Base-by-base conservation (phyloP, 2,113 vertebrate genomes). In the Anseranas semipalmata region DNA sequence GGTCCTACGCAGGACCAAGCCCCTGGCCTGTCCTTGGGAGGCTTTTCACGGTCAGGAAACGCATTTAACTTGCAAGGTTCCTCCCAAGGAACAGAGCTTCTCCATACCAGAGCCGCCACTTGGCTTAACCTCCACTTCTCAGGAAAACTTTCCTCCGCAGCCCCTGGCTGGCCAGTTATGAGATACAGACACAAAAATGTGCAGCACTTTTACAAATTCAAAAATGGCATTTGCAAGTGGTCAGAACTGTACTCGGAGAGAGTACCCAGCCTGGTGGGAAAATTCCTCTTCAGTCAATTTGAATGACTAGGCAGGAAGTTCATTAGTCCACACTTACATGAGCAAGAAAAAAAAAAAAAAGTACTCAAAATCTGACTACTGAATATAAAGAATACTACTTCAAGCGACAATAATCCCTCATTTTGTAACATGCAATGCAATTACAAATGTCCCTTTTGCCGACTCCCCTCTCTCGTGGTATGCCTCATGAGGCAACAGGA, bases 311-410 rank as follows among this genome's bases (percentile, higher is more conserved):
- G 79, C 80, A 88, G 85, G 90, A 96, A 72, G 96, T 82, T 96
- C 95, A 96, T 87, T 89, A 94, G 78, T 77, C 90, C 95, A 97
- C 88, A 92, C 50, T 59, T 32, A 43, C 16, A 27, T 4, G 18
- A 96, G 33, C 56, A 86, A 91, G 58, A 73, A 39, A 46, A 10
- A 28, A 30, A 48, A 73, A 63, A 72, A 43, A 15, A 25, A 30
- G 18, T 8, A 20, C 22, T 3, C 43, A 43, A 89, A 93, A 78
- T 58, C 48, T 4, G 3, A 48, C 46, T 52, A 48, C 60, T 89
- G 59, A 87, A 93, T 65, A 43, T 48, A 94, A 73, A 65, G 90
- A 85, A 91, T 25, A 45, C 35, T 74, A 87, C 79, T 93, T 80
- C 56, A 75, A 87, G 48, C 37, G 5, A 75, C 52, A 21, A 5